Evolutionary conservation across 2,888 invertebrate species (phyloP), one percentile per base, ranked within the genome.

Genomic region (Pyrrhopygopsis socrates): DNA sequence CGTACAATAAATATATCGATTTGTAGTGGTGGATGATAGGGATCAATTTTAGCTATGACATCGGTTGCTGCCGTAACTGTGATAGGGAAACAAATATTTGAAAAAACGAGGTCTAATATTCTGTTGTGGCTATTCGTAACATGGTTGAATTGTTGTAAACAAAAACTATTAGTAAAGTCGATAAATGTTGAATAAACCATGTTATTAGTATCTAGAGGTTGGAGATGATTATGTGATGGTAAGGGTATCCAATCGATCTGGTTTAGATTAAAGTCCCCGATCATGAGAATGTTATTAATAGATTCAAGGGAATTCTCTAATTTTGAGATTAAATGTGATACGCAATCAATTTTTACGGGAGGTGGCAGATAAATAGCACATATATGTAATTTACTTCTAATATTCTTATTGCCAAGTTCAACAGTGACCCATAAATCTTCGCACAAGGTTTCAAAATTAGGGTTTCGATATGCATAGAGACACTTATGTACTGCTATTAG

Each of bases 361-460:
- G 81, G 81, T n/a, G 74, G 74, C n/a, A 81, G 8, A 15, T 81
- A 81, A 8, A 81, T 13, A 8, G 68, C 74, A 45, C 81, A 67
- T 3, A 75, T 11, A 67, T 73, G 63, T 24, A 81, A 20, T n/a
- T 73, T 41, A 5, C 6, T 34, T 8, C 34, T 34, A 8, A 8
- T 34, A 34, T 34, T 5, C 34, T 29, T 18, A 2, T n/a, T 6
- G 2, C 6, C 18, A 29, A 50, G 18, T 1, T 67, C 65, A 29
- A 81, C 24, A 63, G 38, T 67, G 3, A 81, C 67, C 81, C 81
- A 81, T 5, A 81, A 34, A 22, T 81, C 81, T 34, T 81, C 81
- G 29, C 65, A 77, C 2, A 22, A 22, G 15, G 18, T 38, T 77
- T 77, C 76, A 11, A 77, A 20, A 22, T 30, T 27, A 8, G 50